These are phyloP conservation scores for Gonioctena quinquepunctata DNA, from an alignment of 1,140 invertebrate genomes.

Conservation along the genomic window DNA sequence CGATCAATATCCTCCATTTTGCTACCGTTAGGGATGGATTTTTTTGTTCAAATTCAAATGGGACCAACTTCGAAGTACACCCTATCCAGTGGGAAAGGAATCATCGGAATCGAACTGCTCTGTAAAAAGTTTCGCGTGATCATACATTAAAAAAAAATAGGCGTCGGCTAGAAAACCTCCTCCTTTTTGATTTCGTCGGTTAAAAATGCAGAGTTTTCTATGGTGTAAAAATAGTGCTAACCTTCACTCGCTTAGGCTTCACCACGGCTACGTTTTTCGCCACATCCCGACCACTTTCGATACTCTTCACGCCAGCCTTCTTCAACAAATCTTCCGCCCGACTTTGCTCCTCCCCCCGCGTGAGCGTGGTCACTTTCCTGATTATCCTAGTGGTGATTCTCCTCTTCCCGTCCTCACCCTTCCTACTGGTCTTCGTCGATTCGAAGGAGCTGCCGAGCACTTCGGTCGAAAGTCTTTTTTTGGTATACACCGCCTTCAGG, in stretches of 20 bases:
- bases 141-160: too few relatives aligned
- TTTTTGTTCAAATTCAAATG: too few relatives aligned
- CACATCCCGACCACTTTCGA: slow-evolving; percentile 58
- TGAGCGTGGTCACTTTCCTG: slow-evolving; percentile 87
- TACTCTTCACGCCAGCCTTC: slow-evolving; percentile 57
- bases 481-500: slow-evolving; percentile 77
- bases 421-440: slow-evolving; percentile 77
- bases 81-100: too few relatives aligned
- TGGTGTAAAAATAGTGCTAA: slow-evolving; percentile 38
- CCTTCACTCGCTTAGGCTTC: slow-evolving; percentile 64
- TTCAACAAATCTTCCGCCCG: slow-evolving; percentile 71
- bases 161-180: too few relatives aligned
- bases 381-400: slow-evolving; percentile 85
- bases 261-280: slow-evolving; percentile 58
- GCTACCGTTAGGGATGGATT: too few relatives aligned
- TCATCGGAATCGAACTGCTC: too few relatives aligned
- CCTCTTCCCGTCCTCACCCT: slow-evolving; percentile 72
- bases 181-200: too few relatives aligned
- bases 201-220: too few relatives aligned
- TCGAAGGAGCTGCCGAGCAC: slow-evolving; percentile 81
- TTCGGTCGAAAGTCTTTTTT: slow-evolving; percentile 81
- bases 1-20: too few relatives aligned
- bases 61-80: too few relatives aligned
- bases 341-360: slow-evolving; percentile 81
- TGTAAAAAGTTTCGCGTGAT: too few relatives aligned